Evolutionary conservation across 2,888 invertebrate species (phyloP).

Genomic region (Brenthis daphne): DNA sequence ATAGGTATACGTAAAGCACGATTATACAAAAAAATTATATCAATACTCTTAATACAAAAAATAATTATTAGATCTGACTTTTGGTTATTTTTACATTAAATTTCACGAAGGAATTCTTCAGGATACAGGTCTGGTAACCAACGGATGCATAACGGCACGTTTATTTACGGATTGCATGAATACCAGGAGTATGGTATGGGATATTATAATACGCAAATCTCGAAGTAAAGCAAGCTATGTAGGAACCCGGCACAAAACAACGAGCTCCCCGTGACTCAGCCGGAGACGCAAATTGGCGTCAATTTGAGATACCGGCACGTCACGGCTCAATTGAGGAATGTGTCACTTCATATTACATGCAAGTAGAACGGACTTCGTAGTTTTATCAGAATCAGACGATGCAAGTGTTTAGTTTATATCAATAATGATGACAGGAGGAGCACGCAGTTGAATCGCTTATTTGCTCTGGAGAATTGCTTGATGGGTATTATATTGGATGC

Average conservation of each 20-base stretch:
- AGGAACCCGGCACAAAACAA: slow-evolving; percentile 17
- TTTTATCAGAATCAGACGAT: slow-evolving; percentile 27
- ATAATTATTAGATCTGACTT: too few species aligned
- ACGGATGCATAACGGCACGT: slow-evolving; percentile 19
- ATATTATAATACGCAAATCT: slow-evolving; percentile 21
- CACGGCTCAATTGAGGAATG: slow-evolving; percentile 78
- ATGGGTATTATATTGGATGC: slow-evolving; percentile 23
- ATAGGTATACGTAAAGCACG: too few species aligned
- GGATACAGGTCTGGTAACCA: slow-evolving; percentile 8
- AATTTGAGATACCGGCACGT: slow-evolving; percentile 73
- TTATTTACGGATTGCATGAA: slow-evolving; percentile 20
- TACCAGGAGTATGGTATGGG: slow-evolving; percentile 20
- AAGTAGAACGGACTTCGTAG: slow-evolving; percentile 26
- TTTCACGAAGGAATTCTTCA: neutral
- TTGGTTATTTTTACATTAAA: neutral
- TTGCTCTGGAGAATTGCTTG: slow-evolving; percentile 26
- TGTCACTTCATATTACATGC: slow-evolving; percentile 67
- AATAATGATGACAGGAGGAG: slow-evolving; percentile 36
- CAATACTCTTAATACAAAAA: too few species aligned
- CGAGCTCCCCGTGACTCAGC: slow-evolving; percentile 60
- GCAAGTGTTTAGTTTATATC: slow-evolving; percentile 33
- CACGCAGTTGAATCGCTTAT: slow-evolving; percentile 28
- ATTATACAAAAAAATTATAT: too few species aligned
- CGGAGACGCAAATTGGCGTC: slow-evolving; percentile 79
- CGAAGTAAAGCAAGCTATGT: neutral